phyloP scores from a whole-genome alignment of 2,888 invertebrate species.

The Drosophila mayaguana region DNA sequence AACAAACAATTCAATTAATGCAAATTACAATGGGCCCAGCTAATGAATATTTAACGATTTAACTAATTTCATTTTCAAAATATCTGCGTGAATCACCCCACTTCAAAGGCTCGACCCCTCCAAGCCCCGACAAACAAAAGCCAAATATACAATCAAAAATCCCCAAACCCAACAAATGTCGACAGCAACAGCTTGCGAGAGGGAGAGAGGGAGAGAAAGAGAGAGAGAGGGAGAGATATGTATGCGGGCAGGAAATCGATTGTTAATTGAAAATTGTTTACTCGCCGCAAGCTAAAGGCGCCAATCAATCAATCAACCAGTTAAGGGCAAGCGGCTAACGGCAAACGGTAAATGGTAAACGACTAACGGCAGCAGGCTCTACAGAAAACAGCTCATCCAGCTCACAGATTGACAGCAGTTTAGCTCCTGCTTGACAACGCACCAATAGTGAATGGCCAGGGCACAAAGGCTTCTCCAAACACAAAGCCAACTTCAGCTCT shows the following conservation, averaged over 20 bases:
- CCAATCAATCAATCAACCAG: constrained; percentile 31
- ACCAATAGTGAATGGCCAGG: not conserved
- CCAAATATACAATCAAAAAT: constrained; percentile 6
- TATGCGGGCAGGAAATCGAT: constrained; percentile 56
- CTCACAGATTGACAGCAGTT: not conserved
- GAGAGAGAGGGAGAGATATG: constrained; percentile 20
- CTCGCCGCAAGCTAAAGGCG: constrained; percentile 56
- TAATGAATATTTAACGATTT: constrained; percentile 81
- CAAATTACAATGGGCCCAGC: constrained; percentile 72
- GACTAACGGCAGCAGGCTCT: not conserved
- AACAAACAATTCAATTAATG: constrained; percentile 82
- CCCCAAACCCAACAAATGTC: not conserved
- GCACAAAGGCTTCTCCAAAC: not conserved
- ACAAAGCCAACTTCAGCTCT: not conserved
- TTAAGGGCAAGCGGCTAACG: constrained; percentile 3
- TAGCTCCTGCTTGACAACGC: not conserved
- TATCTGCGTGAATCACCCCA: constrained; percentile 31
- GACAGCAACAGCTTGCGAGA: constrained; percentile 44
- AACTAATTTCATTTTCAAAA: constrained; percentile 79
- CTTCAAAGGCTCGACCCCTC: too few relatives aligned
- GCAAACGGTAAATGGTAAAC: too few relatives aligned
- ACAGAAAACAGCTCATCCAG: not conserved
- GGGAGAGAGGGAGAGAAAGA: not conserved
- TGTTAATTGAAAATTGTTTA: constrained; percentile 75
- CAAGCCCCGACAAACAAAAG: not conserved